These are phyloP conservation scores for Calcarius ornatus DNA, from an alignment of 2,113 vertebrate genomes.

Conservation along the genomic window DNA sequence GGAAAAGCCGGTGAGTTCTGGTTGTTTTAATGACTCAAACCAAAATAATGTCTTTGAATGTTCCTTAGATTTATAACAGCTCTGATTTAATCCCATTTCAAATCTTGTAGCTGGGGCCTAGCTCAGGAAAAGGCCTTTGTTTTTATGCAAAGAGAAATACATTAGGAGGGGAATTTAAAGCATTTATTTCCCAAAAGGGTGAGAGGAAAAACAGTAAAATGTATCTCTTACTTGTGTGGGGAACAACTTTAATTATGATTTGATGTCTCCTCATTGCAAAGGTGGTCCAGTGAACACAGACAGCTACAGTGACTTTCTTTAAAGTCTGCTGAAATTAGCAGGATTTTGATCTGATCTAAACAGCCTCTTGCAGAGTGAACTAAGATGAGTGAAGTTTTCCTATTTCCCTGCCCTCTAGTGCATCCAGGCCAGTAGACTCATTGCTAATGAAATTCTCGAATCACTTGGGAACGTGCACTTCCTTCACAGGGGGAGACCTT, in stretches of 20 bases:
- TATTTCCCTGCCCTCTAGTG: background rate
- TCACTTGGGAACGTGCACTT: background rate
- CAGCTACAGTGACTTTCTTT: background rate
- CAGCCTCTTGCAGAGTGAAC: background rate
- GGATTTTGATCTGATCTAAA: background rate
- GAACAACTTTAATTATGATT: background rate
- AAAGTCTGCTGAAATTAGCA: background rate
- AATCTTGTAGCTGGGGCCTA: background rate
- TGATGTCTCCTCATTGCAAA: background rate
- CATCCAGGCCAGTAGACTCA: background rate
- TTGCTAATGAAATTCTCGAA: background rate
- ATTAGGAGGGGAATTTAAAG: background rate
- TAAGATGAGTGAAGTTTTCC: background rate
- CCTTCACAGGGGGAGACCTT: background rate
- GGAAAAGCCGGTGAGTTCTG: background rate
- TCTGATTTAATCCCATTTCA: slow-evolving; percentile 20
- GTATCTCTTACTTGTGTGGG: background rate
- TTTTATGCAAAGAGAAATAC: slow-evolving; percentile 2
- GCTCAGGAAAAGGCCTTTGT: slow-evolving; percentile 16
- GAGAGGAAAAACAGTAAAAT: background rate
- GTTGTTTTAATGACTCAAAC: slow-evolving; percentile 24
- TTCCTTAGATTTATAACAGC: background rate
- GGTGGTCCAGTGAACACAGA: background rate
- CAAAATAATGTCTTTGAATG: background rate
- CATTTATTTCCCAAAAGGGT: background rate